phyloP scores from a whole-genome alignment of 1,140 invertebrate species.

The Brachionus plicatilis region DNA sequence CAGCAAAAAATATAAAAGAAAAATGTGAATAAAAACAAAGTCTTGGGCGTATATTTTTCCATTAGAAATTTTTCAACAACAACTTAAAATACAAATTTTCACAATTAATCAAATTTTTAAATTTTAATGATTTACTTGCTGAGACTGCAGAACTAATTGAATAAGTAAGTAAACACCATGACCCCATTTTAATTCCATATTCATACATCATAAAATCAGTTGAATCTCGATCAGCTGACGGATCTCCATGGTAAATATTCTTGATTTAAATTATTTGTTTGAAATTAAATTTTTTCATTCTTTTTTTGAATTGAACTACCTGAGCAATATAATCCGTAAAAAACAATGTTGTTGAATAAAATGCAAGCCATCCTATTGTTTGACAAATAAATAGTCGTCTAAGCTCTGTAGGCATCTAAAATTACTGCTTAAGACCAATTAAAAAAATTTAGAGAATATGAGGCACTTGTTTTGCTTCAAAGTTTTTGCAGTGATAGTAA shows the following conservation, averaged over 20 bases:
- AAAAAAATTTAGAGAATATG: too few relatives aligned
- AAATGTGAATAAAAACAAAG: slow-evolving; percentile 19
- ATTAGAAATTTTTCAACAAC: slow-evolving; percentile 9
- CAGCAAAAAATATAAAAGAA: slow-evolving; percentile 17
- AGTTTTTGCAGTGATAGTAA: too few relatives aligned
- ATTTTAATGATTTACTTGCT: not conserved
- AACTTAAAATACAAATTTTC: not conserved
- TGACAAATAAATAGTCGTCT: slow-evolving; percentile 6
- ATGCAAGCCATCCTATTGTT: slow-evolving; percentile 28
- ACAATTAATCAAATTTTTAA: not conserved
- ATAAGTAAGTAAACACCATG: slow-evolving; percentile 32
- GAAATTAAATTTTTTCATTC: not conserved
- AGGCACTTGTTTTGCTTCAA: too few relatives aligned
- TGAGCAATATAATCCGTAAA: slow-evolving; percentile 39
- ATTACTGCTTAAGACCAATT: too few relatives aligned
- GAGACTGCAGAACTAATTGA: slow-evolving; percentile 7
- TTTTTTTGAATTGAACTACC: not conserved
- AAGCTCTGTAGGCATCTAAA: slow-evolving; percentile 14
- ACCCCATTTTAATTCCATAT: slow-evolving; percentile 35
- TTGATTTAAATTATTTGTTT: not conserved
- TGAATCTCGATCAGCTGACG: not conserved
- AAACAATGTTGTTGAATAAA: slow-evolving; percentile 21
- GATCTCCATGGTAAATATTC: slow-evolving; percentile 28
- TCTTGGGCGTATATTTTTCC: not conserved
- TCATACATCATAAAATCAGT: not conserved